Evolutionary conservation across 2,113 vertebrate genomes (phyloP).

Genomic region (Hippocampus mohnikei): DNA sequence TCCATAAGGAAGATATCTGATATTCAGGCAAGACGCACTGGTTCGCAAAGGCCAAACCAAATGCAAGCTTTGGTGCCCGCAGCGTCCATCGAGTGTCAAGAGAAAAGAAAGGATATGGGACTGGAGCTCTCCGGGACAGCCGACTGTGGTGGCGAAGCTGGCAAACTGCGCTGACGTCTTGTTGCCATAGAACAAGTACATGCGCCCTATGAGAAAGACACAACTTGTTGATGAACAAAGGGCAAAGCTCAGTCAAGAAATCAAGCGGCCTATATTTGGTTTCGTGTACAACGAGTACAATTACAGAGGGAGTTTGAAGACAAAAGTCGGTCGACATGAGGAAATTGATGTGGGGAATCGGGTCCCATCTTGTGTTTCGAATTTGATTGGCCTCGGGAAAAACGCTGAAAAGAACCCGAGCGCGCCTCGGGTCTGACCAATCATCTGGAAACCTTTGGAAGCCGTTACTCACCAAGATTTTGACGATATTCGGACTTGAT

Average conservation of each 20-base stretch:
- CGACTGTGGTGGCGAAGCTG: constrained; percentile 82
- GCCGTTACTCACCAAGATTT: constrained; percentile 80
- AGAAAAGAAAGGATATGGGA: constrained; percentile 80
- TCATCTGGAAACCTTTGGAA: neutral
- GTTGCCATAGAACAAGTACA: constrained; percentile 93
- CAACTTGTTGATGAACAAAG: neutral
- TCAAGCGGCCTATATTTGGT: neutral
- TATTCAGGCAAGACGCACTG: neutral
- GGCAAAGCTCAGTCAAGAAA: neutral
- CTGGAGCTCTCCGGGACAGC: constrained; percentile 83
- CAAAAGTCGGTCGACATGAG: too few relatives aligned
- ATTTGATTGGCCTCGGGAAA: too few relatives aligned
- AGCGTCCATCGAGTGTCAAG: neutral
- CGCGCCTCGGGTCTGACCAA: neutral
- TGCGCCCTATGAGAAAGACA: constrained; percentile 75
- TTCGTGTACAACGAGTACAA: too few relatives aligned
- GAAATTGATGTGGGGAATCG: too few relatives aligned
- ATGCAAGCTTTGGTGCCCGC: neutral
- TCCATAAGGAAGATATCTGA: neutral
- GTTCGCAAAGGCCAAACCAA: neutral
- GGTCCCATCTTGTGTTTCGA: too few relatives aligned
- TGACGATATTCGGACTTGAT: constrained; percentile 92
- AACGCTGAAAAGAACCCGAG: neutral
- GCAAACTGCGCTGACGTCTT: constrained; percentile 91
- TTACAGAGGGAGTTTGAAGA: too few relatives aligned